A percentile compares a stretch with the other conserved stretches of the same genome.
Conservation (phyloP, 2,113 vertebrate genomes). For the Passer domesticus region DNA sequence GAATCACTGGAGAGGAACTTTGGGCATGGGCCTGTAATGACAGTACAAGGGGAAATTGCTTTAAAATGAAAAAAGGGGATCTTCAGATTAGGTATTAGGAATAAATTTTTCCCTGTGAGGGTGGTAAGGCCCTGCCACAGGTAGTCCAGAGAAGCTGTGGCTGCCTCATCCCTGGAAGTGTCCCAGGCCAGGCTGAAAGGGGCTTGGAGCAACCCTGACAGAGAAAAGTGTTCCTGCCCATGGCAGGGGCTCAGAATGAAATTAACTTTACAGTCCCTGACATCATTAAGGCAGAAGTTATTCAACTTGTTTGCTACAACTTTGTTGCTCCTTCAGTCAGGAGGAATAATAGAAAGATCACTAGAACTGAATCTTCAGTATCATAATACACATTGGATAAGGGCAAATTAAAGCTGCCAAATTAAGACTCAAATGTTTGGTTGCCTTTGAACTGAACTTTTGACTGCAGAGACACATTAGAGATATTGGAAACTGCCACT, state of each 20-base stretch:
- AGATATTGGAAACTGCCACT: background rate
- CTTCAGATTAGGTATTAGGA: background rate
- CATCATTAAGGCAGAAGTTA: background rate
- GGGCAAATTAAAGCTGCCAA: background rate
- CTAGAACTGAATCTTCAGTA: background rate
- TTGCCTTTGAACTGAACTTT: background rate
- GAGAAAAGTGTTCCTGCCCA: rapidly evolving
- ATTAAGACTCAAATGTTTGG: background rate
- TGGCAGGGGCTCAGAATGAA: background rate
- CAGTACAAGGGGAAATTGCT: background rate
- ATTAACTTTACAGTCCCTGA: background rate
- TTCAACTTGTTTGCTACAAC: background rate
- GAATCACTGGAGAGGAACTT: too few relatives aligned
- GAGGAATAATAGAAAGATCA: background rate
- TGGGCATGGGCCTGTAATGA: too few relatives aligned
- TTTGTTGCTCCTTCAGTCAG: background rate
- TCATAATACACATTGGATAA: background rate
- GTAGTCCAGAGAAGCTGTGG: rapidly evolving
- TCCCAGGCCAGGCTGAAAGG: rapidly evolving
- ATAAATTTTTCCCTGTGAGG: background rate
- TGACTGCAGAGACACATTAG: background rate
- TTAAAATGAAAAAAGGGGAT: background rate
- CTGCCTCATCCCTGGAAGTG: background rate
- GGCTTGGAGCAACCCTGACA: rapidly evolving
- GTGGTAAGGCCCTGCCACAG: background rate